Evolutionary conservation across 2,113 vertebrate species (phyloP).

Genomic region (Opisthocomus hoazin): DNA sequence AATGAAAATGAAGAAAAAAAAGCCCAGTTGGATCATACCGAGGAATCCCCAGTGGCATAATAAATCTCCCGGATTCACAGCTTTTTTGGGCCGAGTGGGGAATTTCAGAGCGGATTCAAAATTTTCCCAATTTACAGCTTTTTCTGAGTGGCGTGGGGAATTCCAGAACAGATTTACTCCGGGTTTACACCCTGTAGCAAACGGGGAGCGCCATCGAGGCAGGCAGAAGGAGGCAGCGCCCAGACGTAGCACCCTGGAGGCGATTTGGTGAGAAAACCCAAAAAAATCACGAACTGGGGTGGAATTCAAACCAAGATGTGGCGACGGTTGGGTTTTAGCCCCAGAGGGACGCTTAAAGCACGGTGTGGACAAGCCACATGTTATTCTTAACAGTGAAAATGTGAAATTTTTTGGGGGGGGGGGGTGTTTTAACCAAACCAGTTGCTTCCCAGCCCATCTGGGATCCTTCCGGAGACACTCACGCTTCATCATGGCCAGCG

Average conservation of each 20-base stretch:
- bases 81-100: not conserved
- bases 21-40: rapidly evolving
- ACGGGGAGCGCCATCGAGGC: no score
- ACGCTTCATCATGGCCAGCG: not conserved
- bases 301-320: not conserved
- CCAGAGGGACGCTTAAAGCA: rapidly evolving
- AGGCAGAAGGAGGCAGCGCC: not conserved
- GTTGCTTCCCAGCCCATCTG: rapidly evolving
- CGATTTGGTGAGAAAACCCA: not conserved
- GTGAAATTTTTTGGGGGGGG: rapidly evolving
- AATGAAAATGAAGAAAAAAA: not conserved
- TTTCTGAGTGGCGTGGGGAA: not conserved
- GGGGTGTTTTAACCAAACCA: not conserved
- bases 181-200: not conserved
- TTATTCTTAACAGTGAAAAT: not conserved
- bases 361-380: rapidly evolving
- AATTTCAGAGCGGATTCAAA: no score
- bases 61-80: no score
- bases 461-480: not conserved
- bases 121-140: not conserved
- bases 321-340: rapidly evolving
- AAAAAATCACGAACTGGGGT: not conserved
- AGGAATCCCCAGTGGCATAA: rapidly evolving
- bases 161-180: not conserved
- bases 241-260: rapidly evolving